Evolutionary conservation across 2,888 invertebrate species (phyloP), one percentile per base, ranked within the genome.

Genomic region (Athalia circularis): DNA sequence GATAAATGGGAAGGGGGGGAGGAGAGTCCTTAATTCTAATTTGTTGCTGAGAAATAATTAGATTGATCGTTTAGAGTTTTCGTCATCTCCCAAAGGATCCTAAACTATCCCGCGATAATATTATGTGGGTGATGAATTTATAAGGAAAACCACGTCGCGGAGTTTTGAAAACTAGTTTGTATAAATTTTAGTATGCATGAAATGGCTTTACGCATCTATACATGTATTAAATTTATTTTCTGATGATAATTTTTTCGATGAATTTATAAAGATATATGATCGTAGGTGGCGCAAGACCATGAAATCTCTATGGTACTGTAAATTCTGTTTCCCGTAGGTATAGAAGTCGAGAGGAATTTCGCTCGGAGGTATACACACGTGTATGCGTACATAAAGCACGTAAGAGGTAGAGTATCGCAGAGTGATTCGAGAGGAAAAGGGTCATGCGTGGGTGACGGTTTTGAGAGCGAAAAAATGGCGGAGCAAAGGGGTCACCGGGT

Each of bases 401-500:
- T 6, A 59, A 5, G n/a, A 59, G 13, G 59, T n/a, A n/a, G 59
- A 11, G 13, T 5, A 59, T 5, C 7, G 5, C 43, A 64, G 4
- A 9, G 29, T 6, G 68, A 29, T 9, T 47, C 5, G 15, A 54
- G 11, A 68, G 8, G 59, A 72, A 47, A 68, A 43, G 57, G 72
- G 57, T 45, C 57, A 15, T 47, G 59, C 7, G 72, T 45, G 45
- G 45, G 47, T 45, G 43, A 45, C 45, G 59, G 29, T 29, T 29
- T 29, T 29, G 59, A 7, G 54, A 54, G 52, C 15, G 52, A 11
- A 43, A 52, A 52, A 67, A 52, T 8, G 72, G 77, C 52, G 72
- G 76, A 79, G 79, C 78, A 75, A 77, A 61, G 75, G 75, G 70
- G 57, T 68, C 77, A 68, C 57, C 74, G 67, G 79, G 79, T 80